A percentile compares a stretch with the other conserved stretches of the same genome.
Evolutionary conservation across 2,888 invertebrate species (phyloP).

Genomic region (Stenoptilia bipunctidactyla): DNA sequence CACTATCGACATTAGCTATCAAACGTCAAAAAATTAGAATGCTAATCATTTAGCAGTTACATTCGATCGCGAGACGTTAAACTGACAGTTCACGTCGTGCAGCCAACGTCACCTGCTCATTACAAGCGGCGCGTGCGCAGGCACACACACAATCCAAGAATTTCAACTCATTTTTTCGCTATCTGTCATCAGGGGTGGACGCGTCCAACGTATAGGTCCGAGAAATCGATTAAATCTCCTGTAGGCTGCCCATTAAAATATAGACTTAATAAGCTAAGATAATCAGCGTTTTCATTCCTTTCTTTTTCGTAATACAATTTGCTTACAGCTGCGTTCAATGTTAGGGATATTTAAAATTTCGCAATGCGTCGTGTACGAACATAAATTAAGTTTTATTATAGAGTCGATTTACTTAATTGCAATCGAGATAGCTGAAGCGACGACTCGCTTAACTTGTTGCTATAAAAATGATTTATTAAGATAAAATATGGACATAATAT

Average conservation of each 20-base stretch:
- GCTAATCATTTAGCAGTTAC: background rate
- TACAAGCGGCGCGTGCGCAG: constrained; percentile 40
- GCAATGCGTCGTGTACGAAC: background rate
- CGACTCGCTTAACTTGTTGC: background rate
- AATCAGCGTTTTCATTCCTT: background rate
- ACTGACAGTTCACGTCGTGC: constrained; percentile 46
- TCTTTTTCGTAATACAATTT: background rate
- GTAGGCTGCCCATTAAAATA: constrained; percentile 50
- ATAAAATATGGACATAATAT: too few species aligned
- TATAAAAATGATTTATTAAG: too few species aligned
- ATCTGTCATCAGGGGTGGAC: constrained; percentile 59
- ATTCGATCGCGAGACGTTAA: constrained; percentile 33
- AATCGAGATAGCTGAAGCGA: background rate
- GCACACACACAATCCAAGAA: constrained; percentile 36
- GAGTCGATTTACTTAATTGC: background rate
- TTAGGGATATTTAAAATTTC: background rate
- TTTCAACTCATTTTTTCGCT: constrained; percentile 52
- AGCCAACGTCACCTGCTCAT: constrained; percentile 51
- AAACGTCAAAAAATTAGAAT: background rate
- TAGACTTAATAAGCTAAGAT: constrained; percentile 44
- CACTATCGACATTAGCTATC: too few species aligned
- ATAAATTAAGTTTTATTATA: background rate
- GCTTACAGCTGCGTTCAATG: background rate
- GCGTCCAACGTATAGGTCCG: constrained; percentile 30
- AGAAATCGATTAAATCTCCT: constrained; percentile 50